A percentile compares a stretch with the other conserved stretches of the same genome.
Evolutionary conservation across 53 echinoderm and acorn worm genomes (phyloP).

Genomic region (Echinarachnius parma): DNA sequence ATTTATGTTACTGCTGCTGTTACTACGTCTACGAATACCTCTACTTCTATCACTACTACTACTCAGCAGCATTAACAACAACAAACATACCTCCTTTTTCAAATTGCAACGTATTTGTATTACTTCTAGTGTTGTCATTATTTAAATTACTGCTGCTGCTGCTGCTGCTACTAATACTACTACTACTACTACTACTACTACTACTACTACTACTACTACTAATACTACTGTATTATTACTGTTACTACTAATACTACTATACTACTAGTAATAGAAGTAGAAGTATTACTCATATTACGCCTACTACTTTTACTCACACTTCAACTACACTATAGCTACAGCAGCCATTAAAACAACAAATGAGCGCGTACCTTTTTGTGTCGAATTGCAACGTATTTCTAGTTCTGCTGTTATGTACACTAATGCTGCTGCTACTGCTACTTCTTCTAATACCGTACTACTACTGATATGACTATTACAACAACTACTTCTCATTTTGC

Average conservation of each 20-base stretch:
- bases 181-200: not conserved
- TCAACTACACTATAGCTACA: too few relatives aligned
- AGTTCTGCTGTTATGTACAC: too few relatives aligned
- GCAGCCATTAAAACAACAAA: too few relatives aligned
- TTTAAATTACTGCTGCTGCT: not conserved
- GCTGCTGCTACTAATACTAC: not conserved
- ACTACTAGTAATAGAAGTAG: too few relatives aligned
- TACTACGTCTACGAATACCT: not conserved
- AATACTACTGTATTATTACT: not conserved
- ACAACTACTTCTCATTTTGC: not conserved
- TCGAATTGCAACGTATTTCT: too few relatives aligned
- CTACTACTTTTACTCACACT: too few relatives aligned
- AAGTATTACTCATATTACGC: too few relatives aligned
- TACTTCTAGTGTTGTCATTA: not conserved
- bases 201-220: not conserved
- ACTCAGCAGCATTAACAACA: too few relatives aligned
- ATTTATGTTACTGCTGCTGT: not conserved
- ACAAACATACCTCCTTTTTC: too few relatives aligned
- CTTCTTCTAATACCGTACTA: not conserved
- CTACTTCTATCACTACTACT: not conserved
- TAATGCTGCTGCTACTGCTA: not conserved
- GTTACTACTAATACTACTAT: not conserved
- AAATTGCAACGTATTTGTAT: too few relatives aligned
- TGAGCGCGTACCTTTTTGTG: too few relatives aligned
- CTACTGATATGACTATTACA: not conserved